A percentile compares a stretch with the other conserved stretches of the same genome.
Conservation (phyloP, 2,113 vertebrate species). For the Mustela nigripes region DNA sequence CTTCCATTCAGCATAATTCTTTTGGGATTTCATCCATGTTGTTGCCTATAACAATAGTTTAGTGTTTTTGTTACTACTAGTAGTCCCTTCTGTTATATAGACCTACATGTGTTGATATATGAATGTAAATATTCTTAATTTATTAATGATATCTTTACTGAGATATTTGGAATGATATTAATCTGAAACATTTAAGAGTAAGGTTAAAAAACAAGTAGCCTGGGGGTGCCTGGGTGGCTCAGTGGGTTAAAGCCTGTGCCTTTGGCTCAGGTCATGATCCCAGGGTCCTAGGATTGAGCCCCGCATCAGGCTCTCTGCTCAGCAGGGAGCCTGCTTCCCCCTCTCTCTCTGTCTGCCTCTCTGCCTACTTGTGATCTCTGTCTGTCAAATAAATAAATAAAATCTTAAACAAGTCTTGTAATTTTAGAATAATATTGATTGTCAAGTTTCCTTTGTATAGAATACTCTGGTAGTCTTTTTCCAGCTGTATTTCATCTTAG, state of each 20-base stretch:
- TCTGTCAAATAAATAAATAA: no score
- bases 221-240: not conserved
- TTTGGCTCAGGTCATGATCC: no score
- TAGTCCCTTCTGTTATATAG: not conserved
- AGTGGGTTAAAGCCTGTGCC: no score
- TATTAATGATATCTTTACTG: not conserved
- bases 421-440: slow-evolving; percentile 5
- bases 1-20: slow-evolving; percentile 7
- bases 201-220: not conserved
- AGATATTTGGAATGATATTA: not conserved
- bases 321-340: no score
- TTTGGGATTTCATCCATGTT: not conserved
- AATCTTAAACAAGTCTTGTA: not conserved
- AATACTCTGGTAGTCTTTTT: not conserved
- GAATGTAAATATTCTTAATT: not conserved
- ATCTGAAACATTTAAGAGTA: slow-evolving; percentile 9
- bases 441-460: not conserved
- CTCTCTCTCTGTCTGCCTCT: no score
- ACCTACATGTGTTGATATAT: not conserved
- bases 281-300: no score
- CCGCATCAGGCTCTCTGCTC: no score
- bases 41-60: not conserved
- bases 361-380: no score
- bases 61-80: not conserved
- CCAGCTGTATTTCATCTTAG: not conserved